Percentiles rank a stretch among this genome's conserved stretches.
Conservation (phyloP, 1,140 invertebrate species). For the Eupeodes corollae region DNA sequence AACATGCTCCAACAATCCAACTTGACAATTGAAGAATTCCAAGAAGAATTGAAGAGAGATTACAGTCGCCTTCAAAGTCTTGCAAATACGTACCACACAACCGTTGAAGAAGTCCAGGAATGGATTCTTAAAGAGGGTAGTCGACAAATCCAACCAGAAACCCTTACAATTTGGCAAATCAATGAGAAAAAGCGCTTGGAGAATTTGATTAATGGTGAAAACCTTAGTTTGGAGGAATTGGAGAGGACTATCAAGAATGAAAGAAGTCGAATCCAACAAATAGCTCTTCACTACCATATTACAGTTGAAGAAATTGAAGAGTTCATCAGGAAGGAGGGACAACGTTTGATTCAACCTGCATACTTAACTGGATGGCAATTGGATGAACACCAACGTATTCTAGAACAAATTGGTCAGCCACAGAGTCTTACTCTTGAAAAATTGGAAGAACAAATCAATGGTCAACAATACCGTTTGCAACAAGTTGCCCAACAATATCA, state of each 20-base stretch:
- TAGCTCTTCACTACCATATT: constrained; percentile 33
- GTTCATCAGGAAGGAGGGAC: constrained; percentile 29
- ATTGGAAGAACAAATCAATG: constrained; percentile 18
- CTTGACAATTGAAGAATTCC: constrained; percentile 23
- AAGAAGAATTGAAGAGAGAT: constrained; percentile 24
- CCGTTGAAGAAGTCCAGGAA: constrained; percentile 30
- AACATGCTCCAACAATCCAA: constrained; percentile 25
- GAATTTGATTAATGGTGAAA: constrained; percentile 19
- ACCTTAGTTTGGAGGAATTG: constrained; percentile 28
- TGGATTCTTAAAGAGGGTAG: constrained; percentile 18
- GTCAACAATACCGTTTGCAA: not conserved
- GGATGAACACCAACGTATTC: not conserved
- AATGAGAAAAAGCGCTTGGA: constrained; percentile 29
- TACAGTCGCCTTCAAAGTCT: constrained; percentile 21
- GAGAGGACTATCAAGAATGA: constrained; percentile 23
- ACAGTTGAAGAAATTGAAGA: constrained; percentile 32
- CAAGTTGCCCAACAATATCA: not conserved
- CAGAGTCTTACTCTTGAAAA: constrained; percentile 29
- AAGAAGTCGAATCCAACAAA: constrained; percentile 32
- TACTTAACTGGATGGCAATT: constrained; percentile 16
- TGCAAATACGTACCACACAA: constrained; percentile 27
- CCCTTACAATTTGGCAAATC: constrained; percentile 28
- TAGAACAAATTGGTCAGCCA: constrained; percentile 16
- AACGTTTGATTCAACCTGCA: constrained; percentile 22
- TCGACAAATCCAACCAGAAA: constrained; percentile 32